Base-by-base conservation (phyloP, 2,113 vertebrate species). In the Notiomystis cincta region DNA sequence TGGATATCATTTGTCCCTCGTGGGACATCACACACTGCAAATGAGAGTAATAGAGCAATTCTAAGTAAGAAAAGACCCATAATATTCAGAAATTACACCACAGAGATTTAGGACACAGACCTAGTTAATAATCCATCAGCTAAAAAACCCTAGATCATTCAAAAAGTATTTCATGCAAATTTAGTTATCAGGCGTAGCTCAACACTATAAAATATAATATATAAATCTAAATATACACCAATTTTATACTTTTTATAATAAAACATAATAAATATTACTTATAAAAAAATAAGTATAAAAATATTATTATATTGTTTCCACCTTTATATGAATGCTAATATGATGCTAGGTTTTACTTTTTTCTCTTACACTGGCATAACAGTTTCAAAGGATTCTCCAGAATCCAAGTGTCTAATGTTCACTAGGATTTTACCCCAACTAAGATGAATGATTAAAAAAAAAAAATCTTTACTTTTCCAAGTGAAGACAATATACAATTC, bases 1-100 rank as follows among this genome's bases (percentile, higher is more conserved):
- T 98, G 98, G 54, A 98, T 97, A 86, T 99, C 98, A 79, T 98
- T 99, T 58, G 98, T 98, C 56, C 97, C 97, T 40, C 98, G 98
- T 23, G 99, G 99, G 66, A 99, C 96, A 95, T 99, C 99, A 87
- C 94, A 99, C 0, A 97, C 99, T 99, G 77, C 57, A 95, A 95
- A 47, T 28, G 20, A 86, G 25, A 87, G 15, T 16, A 91, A 76
- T 2, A 72, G 27, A 80, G 5, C 7, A 82, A 44, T 47, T 83
- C 66, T 42, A 86, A n/a, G 3, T 71, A 42, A 79, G 35, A 61
- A 57, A 13, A 80, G 31, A 21, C 21, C 28, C 20, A 1, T 22
- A 61, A 44, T 8, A 64, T 12, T 79, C 23, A 79, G 33, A 81
- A 94, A 69, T 28, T 24, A 45, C 15, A 86, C 12, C 66, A 47